Evolutionary conservation across 2,888 invertebrate species (phyloP), one percentile per base, ranked within the genome.

Genomic region (Parasteatoda lunata): DNA sequence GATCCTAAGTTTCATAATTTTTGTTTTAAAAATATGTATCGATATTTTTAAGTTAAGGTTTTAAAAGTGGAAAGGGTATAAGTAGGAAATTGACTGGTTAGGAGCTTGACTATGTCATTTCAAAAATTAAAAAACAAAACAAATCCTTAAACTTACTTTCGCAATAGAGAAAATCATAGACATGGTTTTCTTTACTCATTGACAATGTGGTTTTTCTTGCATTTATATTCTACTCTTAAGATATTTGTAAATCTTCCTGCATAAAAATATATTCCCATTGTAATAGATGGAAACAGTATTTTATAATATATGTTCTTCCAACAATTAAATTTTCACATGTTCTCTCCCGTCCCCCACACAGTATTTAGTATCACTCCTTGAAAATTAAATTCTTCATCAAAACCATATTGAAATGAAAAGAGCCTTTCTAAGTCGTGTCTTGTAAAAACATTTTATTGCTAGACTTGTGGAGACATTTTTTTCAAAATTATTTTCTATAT

Each of bases 201-300:
- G 59, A 59, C 59, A 59, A 13, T 9, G 59, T 59, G 9, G 30
- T 59, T 54, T 59, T 59, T 59, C 59, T 59, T 65, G 66, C 85
- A 86, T 80, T 86, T 80, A 77, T 86, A 86, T 86, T 86, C 85
- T 86, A 86, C 85, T 77, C 66, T 86, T 86, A 86, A 86, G 85
- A 86, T 86, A 86, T 77, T 77, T 86, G 85, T 80, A 86, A 65
- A 86, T 81, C 78, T 86, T 86, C 85, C 85, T 86, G 85, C 85
- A 86, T 86, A 80, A 65, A 86, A 86, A 86, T 73, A 85, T 85
- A 59, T 80, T 86, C 85, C 85, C 85, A 86, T 80, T 76, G 85
- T 86, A 77, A 86, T 79, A 86, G 30, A 80, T 80, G 80, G 76
- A 70, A 80, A 86, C 68, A 77, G 85, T 51, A 86, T 80, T 72